Evolutionary conservation across 2,113 vertebrate species (phyloP), one percentile per base, ranked within the genome.

Genomic region (Protobothrops mucrosquamatus): DNA sequence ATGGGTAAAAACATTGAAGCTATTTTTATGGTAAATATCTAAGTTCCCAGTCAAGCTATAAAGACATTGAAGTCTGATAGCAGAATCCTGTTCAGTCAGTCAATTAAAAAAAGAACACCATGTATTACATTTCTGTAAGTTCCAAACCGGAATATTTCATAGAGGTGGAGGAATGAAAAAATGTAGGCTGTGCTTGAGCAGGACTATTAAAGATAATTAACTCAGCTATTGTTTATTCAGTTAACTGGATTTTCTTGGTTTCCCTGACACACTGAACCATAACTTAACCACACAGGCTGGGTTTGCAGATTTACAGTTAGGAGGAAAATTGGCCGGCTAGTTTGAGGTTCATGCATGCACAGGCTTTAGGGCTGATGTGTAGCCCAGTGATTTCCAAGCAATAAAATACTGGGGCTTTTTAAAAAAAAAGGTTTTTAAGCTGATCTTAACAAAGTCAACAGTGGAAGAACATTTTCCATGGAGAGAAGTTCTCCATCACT

Each of bases 1-100:
- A 39, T 59, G 22, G 18, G 48, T 61, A 54, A 48, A 90, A 90
- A 90, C 55, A 90, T 7, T 90, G 69, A 48, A 93, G 85, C 43
- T 90, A 90, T 86, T 90, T 89, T 48, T 89, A 61, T 85, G 48
- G 74, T 85, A 90, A 85, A 93, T 64, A 52, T 90, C 29, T 54
- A 88, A 55, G 34, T 61, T 90, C 85, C 64, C 87, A 89, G 92
- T 34, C 34, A 57, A 81, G 61, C 87, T 89, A 39, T 48, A 57
- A 92, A 48, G 87, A 85, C 12, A 85, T 11, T 85, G 87, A 81
- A 15, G 39, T 92, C 26, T 74, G 26, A 51, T 51, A 51, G 29
- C 15, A 52, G 7, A 90, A n/a, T 48, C 20, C 29, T 48, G 59
- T 89, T 29, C 34, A 57, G 54, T 3, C 22, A 57, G 18, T 43